Percentiles rank a stretch among this genome's conserved stretches.
These are phyloP conservation scores for Ateles fusciceps DNA, from an alignment of 2,797 vertebrate species.

Conservation along the genomic window DNA sequence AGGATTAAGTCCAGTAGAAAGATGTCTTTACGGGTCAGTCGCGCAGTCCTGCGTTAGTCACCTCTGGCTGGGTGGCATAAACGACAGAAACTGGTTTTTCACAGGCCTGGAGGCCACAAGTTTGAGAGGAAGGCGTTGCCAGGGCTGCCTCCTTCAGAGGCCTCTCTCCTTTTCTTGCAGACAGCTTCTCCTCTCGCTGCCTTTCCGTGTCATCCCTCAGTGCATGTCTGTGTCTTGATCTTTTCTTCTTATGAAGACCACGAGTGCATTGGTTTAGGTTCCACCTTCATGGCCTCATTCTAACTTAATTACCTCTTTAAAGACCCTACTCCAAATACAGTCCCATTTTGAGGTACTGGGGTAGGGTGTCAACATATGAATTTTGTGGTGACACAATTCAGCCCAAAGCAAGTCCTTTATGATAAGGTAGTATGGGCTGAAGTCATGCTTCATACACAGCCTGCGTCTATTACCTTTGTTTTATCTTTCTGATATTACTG, in stretches of 20 bases:
- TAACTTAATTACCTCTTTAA: background rate
- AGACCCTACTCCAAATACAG: background rate
- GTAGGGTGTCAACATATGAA: background rate
- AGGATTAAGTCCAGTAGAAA: accelerated
- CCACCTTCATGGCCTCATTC: background rate
- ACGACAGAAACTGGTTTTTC: accelerated
- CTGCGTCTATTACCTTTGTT: no score
- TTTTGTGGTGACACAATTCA: background rate
- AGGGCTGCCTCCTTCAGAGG: background rate
- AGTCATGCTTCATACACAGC: accelerated
- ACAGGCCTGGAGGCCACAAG: background rate
- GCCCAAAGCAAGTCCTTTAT: accelerated
- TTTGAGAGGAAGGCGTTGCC: accelerated
- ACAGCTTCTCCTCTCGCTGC: accelerated
- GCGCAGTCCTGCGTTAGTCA: accelerated
- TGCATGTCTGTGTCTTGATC: background rate
- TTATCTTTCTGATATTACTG: accelerated
- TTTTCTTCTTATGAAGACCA: background rate
- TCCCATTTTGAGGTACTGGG: background rate
- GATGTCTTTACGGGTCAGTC: accelerated
- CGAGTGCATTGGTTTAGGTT: background rate
- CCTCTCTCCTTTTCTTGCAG: accelerated
- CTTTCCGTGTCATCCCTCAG: accelerated
- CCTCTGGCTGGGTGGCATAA: accelerated
- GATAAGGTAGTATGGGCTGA: accelerated